Evolutionary conservation across 1,140 invertebrate genomes (phyloP), one percentile per base, ranked within the genome.

Genomic region (Bombus fervidus): DNA sequence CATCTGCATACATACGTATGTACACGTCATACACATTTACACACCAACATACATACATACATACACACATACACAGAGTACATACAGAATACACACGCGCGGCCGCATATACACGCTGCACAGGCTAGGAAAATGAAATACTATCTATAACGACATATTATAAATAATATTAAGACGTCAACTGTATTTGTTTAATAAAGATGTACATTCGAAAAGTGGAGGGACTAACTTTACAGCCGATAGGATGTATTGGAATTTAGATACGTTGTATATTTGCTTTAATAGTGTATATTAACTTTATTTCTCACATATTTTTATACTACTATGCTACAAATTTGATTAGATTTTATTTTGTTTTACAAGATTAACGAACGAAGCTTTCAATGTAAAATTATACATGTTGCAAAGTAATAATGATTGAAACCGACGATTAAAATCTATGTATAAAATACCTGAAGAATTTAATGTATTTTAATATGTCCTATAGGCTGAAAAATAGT

Each of bases 111-210:
- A 94, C 92, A 93, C 93, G 91, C 91, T 94, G 94, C 94, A 95
- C 94, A 95, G 92, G 94, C 92, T 95, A 94, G 93, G 92, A 94
- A 93, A 94, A 92, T 94, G 88, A 94, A 95, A 91, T 94, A 94
- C 89, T 94, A 94, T 93, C 93, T 94, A 89, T 93, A 94, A 93
- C 91, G 92, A 94, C 91, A 94, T 93, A 87, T 93, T 94, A 95
- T 94, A 95, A 94, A 94, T 95, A 95, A 91, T 91, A 94, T 93
- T 95, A 95, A 94, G 93, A 94, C 93, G 94, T 95, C 94, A 95
- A 95, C 94, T 95, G 95, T 95, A 95, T 95, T 95, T 95, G 94
- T 95, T 95, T 95, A 95, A 95, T 95, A 95, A 95, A 95, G 94
- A 95, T 95, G 94, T 95, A 95, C 93, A 95, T 95, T 95, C 94